Percentiles rank a stretch among this genome's conserved stretches.
These are phyloP conservation scores for Odontomyia ornata DNA, from an alignment of 2,888 invertebrate species.

Conservation along the genomic window DNA sequence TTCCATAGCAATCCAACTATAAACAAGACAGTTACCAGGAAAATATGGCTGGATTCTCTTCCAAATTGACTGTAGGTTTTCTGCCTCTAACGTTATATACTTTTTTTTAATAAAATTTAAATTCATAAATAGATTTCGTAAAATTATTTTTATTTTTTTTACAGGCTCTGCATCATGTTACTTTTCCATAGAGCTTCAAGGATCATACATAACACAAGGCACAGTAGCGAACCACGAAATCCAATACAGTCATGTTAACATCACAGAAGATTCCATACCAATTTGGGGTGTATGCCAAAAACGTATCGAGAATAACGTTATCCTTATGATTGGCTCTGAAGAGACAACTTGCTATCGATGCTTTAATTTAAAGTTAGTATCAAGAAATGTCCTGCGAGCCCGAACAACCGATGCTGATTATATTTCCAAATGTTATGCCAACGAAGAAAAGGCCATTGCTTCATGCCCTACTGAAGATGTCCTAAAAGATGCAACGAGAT, in stretches of 20 bases:
- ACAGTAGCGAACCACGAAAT: slow-evolving; percentile 65
- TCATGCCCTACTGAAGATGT: slow-evolving; percentile 67
- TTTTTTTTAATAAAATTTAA: too few relatives aligned
- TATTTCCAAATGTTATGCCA: slow-evolving; percentile 69
- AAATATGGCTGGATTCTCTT: too few relatives aligned
- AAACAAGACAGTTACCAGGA: too few relatives aligned
- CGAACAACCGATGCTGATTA: slow-evolving; percentile 68
- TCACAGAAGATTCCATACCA: slow-evolving; percentile 71
- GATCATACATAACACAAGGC: slow-evolving; percentile 70
- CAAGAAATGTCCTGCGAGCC: slow-evolving; percentile 71
- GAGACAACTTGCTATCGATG: slow-evolving; percentile 71
- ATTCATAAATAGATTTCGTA: too few relatives aligned
- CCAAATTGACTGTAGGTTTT: too few relatives aligned
- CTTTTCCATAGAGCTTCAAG: slow-evolving; percentile 73
- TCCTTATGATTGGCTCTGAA: slow-evolving; percentile 68
- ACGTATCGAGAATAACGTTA: slow-evolving; percentile 69
- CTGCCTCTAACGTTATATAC: too few relatives aligned
- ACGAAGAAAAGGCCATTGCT: slow-evolving; percentile 68
- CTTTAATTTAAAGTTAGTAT: slow-evolving; percentile 69
- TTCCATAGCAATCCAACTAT: too few relatives aligned
- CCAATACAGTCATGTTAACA: slow-evolving; percentile 69
- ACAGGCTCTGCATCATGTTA: slow-evolving; percentile 66
- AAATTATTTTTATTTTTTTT: slow-evolving; percentile 2
- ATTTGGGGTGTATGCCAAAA: slow-evolving; percentile 73
- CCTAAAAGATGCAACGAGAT: slow-evolving; percentile 53